Evolutionary conservation across 1,140 invertebrate species (phyloP), one percentile per base, ranked within the genome.

Genomic region (Odontomachus brunneus): DNA sequence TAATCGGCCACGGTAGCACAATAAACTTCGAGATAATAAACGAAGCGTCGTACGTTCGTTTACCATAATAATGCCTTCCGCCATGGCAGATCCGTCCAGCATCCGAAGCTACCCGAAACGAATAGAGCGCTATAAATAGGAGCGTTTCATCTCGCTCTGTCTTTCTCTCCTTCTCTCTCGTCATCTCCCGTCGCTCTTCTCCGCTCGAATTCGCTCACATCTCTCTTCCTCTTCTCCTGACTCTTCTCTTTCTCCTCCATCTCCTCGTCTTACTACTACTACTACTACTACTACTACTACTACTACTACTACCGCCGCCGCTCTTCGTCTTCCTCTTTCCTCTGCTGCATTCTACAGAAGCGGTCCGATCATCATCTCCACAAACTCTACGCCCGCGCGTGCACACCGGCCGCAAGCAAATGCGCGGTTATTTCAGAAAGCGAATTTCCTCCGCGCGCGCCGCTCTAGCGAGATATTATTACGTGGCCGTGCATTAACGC

Each of bases 1-100:
- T 92, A 92, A 92, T 92, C 90, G 89, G 87, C 86, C 84, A 83
- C 91, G 91, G 87, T 91, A 92, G 90, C 87, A 92, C 91, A 93
- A 93, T 92, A 93, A 93, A 92, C 91, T 80, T 48, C 73, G 84
- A 87, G 89, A 92, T 92, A 93, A 92, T 93, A 93, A 93, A 92
- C 91, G 89, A 83, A 90, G 82, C 86, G 65, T 84, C 83, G 86
- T 89, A 78, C 84, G 82, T 91, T 87, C 85, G 89, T 92, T 92
- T 91, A 91, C 90, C 90, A 92, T 92, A 93, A 92, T 92, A 93
- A 92, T 93, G 91, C 86, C 85, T 88, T 92, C 87, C 84, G 86
- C 87, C 84, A 83, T 89, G 82, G 87, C 86, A 89, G 85, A 89
- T 87, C 75, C 84, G 65, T 71, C 83, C 84, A 67, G 89, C 86